Evolutionary conservation across 2,888 invertebrate genomes (phyloP).

Genomic region (Trileptium ribeirensis): DNA sequence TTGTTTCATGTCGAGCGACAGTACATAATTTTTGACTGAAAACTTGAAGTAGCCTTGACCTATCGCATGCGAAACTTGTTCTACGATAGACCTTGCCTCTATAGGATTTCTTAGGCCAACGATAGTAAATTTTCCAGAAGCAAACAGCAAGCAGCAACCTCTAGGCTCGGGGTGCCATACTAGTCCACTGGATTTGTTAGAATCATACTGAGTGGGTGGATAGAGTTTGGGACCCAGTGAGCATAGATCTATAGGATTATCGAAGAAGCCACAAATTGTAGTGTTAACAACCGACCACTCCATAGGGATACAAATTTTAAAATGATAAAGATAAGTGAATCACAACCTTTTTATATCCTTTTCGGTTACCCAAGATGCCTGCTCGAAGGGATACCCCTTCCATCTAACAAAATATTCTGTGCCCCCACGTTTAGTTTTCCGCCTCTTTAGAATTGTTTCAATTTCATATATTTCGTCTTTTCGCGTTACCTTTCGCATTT

Average conservation of each 20-base stretch:
- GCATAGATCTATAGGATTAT: no score
- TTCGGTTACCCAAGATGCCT: no score
- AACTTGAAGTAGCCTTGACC: not conserved
- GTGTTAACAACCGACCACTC: no score
- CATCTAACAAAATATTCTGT: no score
- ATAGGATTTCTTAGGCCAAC: not conserved
- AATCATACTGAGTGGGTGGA: no score
- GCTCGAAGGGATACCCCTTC: no score
- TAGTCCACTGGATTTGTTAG: not conserved
- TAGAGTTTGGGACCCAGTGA: no score
- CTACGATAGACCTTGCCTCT: not conserved
- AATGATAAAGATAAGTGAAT: no score
- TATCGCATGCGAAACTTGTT: not conserved
- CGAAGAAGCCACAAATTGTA: no score
- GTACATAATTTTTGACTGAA: not conserved
- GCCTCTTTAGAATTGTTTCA: not conserved
- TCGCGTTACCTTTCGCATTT: not conserved
- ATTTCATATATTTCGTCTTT: not conserved
- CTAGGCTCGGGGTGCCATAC: not conserved
- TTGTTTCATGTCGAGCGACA: not conserved
- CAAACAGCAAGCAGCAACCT: not conserved
- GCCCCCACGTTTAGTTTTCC: no score
- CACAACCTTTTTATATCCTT: no score
- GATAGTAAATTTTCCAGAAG: not conserved
- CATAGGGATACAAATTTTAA: no score